Evolutionary conservation across 2,888 invertebrate genomes (phyloP).

Genomic region (Coelinius sp.): DNA sequence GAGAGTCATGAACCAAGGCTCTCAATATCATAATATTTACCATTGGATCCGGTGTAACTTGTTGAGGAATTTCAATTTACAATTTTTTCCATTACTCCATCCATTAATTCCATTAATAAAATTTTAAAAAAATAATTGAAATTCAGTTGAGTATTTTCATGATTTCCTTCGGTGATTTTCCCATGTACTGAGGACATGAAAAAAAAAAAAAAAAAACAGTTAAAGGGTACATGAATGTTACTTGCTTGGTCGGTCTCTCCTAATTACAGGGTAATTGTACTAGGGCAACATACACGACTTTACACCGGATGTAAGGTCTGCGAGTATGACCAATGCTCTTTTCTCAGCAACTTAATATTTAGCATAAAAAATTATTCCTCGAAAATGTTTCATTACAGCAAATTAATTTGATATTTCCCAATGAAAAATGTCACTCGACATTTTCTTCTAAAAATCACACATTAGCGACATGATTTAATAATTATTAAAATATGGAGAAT

Average conservation of each 20-base stretch:
- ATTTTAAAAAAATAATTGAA: neutral
- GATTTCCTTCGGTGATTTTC: neutral
- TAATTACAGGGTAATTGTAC: constrained; percentile 30
- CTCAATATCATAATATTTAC: constrained; percentile 4
- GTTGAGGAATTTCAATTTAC: neutral
- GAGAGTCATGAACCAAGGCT: constrained; percentile 18
- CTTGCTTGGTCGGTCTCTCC: constrained; percentile 11
- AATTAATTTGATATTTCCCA: neutral
- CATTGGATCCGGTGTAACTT: constrained; percentile 2
- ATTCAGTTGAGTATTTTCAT: neutral
- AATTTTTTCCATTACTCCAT: neutral
- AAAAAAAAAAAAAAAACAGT: neutral
- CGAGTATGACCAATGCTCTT: constrained; percentile 15
- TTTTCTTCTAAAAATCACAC: too few relatives aligned
- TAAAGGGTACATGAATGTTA: constrained; percentile 7
- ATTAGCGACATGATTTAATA: too few relatives aligned
- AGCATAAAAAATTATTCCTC: neutral
- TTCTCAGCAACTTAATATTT: constrained; percentile 1
- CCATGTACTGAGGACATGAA: neutral
- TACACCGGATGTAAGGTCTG: constrained; percentile 35
- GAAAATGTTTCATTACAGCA: neutral
- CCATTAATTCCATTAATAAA: neutral
- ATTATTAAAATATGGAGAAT: too few relatives aligned
- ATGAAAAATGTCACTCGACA: too few relatives aligned
- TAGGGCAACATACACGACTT: constrained; percentile 18